Base-by-base conservation (phyloP, 2,797 vertebrate species). In the Botia almorhae region DNA sequence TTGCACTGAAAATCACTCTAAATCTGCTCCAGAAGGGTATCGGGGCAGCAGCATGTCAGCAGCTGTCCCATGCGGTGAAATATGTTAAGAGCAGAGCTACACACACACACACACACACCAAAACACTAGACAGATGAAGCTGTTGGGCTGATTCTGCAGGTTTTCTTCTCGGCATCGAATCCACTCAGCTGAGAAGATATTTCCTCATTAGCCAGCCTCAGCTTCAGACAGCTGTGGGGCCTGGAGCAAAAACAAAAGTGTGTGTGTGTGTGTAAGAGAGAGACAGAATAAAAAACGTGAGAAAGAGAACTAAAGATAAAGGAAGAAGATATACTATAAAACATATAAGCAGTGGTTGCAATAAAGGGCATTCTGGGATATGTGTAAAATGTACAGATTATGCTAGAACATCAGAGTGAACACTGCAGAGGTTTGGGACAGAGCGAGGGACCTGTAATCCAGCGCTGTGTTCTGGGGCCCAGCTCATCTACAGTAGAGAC, bases 1-100 rank as follows among this genome's bases (percentile, higher is more conserved):
- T 93, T 93, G 92, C 91, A 92, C 88, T 91, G 92, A 93, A 93
- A 93, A 94, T 93, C 91, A 92, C 89, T 93, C 84, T 87, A 93
- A 94, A 93, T 93, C 88, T 92, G 90, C 89, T 92, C 90, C 88
- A 88, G 82, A 89, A 93, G 92, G 90, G 91, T 88, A 86, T 82
- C 69, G 51, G 90, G 90, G 90, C 87, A 90, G 82, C 81, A 79
- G 88, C 88, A 90, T 89, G 91, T 93, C 91, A 92, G 88, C 82
- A 74, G 81, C 50, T 81, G 88, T 92, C 89, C 90, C 88, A 89
- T 89, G 87, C 85, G 90, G 85, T 89, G 88, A 93, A 92, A 92
- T 91, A 92, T 90, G 88, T 90, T 90, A 89, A 88, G 90, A 90
- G 86, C 84, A 76, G 83, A 90, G 86, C 81, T 29, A 5, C 85